A percentile compares a stretch with the other conserved stretches of the same genome.
Conservation (phyloP, 2,888 invertebrate genomes). For the Oithona nana region DNA sequence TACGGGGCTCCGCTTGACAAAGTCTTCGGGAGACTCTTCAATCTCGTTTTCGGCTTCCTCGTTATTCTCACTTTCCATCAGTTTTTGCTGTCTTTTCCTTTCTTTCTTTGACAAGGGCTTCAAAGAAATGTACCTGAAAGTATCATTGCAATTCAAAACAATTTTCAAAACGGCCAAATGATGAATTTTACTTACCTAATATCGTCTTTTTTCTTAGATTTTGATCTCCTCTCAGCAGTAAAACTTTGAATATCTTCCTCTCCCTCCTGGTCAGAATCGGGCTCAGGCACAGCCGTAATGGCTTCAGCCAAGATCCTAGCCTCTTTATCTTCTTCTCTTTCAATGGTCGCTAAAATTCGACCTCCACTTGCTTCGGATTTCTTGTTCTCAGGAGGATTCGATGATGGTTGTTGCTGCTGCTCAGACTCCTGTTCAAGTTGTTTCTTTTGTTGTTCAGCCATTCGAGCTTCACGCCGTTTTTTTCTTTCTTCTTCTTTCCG, state of each 20-base stretch:
- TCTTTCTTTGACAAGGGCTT: slow-evolving; percentile 14
- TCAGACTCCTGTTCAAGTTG: no score
- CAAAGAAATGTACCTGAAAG: slow-evolving; percentile 11
- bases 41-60: not conserved
- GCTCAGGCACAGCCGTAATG: slow-evolving; percentile 10
- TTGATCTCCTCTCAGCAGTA: not conserved
- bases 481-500: not conserved
- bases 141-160: no score
- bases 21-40: slow-evolving; percentile 1
- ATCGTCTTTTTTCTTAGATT: not conserved
- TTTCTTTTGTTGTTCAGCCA: not conserved
- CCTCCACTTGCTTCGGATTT: not conserved
- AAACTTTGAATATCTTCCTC: not conserved
- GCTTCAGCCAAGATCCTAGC: slow-evolving; percentile 1
- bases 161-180: no score
- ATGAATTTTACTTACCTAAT: no score
- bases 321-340: slow-evolving; percentile 5
- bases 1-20: slow-evolving; percentile 1
- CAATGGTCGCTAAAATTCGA: not conserved
- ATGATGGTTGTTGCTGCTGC: no score
- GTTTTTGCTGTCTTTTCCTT: slow-evolving; percentile 5
- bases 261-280: not conserved
- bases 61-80: not conserved
- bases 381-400: not conserved
- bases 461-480: not conserved